Percentiles rank a stretch among this genome's conserved stretches.
Evolutionary conservation across 2,113 vertebrate genomes (phyloP).

Genomic region (Helogale parvula): DNA sequence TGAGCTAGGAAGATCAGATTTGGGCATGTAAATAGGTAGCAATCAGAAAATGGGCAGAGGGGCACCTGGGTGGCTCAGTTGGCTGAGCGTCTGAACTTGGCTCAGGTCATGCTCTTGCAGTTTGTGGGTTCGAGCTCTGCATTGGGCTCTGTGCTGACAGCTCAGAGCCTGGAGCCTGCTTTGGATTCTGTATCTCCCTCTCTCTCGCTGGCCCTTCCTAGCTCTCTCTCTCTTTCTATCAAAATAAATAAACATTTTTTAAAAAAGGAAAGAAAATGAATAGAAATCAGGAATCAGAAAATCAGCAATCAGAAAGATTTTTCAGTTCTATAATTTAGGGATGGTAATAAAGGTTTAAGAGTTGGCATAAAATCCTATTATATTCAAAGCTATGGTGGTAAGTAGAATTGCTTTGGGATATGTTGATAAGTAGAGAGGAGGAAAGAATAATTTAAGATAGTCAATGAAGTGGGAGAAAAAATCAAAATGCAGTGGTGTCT

Average conservation of each 20-base stretch:
- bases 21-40: background rate
- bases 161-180: too few species aligned
- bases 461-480: conserved; percentile 21
- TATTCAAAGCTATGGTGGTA: background rate
- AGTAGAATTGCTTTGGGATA: background rate
- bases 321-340: background rate
- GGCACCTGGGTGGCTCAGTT: too few species aligned
- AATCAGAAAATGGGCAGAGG: background rate
- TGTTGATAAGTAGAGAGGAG: background rate
- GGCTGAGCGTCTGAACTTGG: too few species aligned
- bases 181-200: too few species aligned
- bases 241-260: too few species aligned
- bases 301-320: background rate
- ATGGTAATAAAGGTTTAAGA: background rate
- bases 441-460: background rate
- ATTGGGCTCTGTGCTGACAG: too few species aligned
- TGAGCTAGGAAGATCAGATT: background rate
- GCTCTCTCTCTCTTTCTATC: too few species aligned
- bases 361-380: background rate
- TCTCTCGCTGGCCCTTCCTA: too few species aligned
- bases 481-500: background rate
- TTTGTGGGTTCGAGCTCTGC: too few species aligned
- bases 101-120: too few species aligned
- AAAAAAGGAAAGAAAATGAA: background rate
- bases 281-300: background rate